Percentiles rank a stretch among this genome's conserved stretches.
Evolutionary conservation across 2,113 vertebrate species (phyloP).

Genomic region (Balaeniceps rex): DNA sequence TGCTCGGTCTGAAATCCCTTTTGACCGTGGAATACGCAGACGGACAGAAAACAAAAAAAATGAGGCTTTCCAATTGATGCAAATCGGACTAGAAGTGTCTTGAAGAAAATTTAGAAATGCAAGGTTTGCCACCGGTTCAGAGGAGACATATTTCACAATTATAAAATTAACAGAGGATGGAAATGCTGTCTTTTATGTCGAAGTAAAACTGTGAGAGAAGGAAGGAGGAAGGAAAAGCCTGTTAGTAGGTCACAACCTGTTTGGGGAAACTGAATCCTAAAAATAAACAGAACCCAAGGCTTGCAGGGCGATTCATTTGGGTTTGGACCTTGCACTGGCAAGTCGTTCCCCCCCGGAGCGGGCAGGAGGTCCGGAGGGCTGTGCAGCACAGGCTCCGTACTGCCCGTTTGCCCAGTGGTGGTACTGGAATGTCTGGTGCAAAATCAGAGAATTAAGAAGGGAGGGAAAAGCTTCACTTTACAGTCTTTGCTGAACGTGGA

Average conservation of each 20-base stretch:
- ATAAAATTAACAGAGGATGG: neutral
- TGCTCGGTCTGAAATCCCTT: neutral
- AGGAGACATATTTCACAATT: neutral
- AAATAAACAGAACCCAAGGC: neutral
- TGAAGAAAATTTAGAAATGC: neutral
- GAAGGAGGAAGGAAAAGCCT: neutral
- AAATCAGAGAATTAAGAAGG: neutral
- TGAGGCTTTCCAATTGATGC: neutral
- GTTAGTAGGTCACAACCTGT: neutral
- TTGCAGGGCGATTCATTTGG: accelerated
- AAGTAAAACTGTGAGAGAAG: neutral
- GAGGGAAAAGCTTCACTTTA: neutral
- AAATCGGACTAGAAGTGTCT: neutral
- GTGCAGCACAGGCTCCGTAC: neutral
- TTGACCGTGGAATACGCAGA: neutral
- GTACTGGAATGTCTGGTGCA: accelerated
- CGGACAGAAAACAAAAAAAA: neutral
- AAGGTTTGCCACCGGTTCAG: neutral
- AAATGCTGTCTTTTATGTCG: neutral
- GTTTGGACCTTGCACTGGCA: neutral
- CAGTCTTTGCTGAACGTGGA: neutral
- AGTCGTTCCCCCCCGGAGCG: neutral
- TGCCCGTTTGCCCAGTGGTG: neutral
- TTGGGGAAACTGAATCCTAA: neutral
- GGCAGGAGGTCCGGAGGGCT: too few relatives aligned